Evolutionary conservation across 2,797 vertebrate genomes (phyloP), one percentile per base, ranked within the genome.

Genomic region (Lagorchestes hirsutus): DNA sequence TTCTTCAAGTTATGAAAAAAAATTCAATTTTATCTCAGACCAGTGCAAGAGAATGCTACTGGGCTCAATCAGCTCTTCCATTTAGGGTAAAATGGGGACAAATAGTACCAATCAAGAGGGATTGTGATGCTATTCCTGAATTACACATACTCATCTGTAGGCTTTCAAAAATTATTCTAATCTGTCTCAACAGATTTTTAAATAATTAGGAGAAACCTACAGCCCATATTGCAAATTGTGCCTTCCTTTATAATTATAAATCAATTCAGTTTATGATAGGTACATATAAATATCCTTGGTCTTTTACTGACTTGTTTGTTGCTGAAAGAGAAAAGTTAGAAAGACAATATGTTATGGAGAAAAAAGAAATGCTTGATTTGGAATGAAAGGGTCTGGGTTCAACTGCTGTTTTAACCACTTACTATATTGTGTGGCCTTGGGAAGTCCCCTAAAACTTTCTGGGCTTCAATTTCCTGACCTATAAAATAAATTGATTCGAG

Each of bases 51-150:
- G 14, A 74, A 16, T n/a, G 34, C 34, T 40, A 74, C 18, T 74
- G 34, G 5, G 54, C 52, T 96, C 67, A 93, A 95, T 92, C 55
- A 91, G 92, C 9, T 91, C 96, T 94, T 96, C 91, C 92, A 93
- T 96, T 95, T 92, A 95, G 55, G 96, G 94, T 13, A 96, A 96
- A 97, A 92, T 62, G 93, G 91, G 46, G 56, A 62, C 96, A 92
- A n/a, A 57, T 62, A 96, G 92, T 74, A 97, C 24, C 46, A 93
- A 93, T 52, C 40, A 31, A 57, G 55, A 92, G 46, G 34, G 46
- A 28, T 95, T 54, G 74, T 27, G 40, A 1, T 52, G 28, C 74
- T 57, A 29, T 95, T 29, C 54, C 54, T 93, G 56, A 95, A 92
- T 27, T 52, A 52, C n/a, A 54, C 54, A 40, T 94, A 95, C 92